These are phyloP conservation scores for Kryphioiulus occultus DNA, from an alignment of 2,888 invertebrate species.

Conservation along the genomic window DNA sequence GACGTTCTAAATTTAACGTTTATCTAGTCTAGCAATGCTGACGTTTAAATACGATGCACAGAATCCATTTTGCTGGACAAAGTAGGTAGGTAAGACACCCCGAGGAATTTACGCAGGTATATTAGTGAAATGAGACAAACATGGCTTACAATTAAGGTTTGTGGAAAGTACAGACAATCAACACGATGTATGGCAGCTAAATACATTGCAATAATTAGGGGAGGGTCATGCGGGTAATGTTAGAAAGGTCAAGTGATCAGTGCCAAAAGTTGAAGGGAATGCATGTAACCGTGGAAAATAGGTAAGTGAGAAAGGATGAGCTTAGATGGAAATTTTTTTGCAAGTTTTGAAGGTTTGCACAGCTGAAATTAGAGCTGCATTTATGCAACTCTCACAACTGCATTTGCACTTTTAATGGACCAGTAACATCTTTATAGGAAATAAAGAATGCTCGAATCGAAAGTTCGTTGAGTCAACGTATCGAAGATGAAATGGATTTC, in stretches of 20 bases:
- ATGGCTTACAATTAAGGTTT: neutral
- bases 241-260: conserved; percentile 10
- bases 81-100: neutral
- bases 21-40: neutral
- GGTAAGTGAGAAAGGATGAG: conserved; percentile 39
- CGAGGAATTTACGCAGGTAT: neutral
- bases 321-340: neutral
- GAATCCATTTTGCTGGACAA: neutral
- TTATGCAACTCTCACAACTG: neutral
- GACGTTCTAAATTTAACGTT: neutral
- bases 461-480: conserved; percentile 70
- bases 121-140: conserved; percentile 1
- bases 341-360: neutral
- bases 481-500: conserved; percentile 87
- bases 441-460: conserved; percentile 74
- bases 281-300: conserved; percentile 33
- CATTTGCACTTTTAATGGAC: neutral
- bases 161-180: neutral
- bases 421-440: conserved; percentile 66
- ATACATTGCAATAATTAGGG: neutral
- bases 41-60: conserved; percentile 18
- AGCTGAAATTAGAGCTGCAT: neutral
- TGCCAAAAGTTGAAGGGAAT: conserved; percentile 7
- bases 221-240: neutral
- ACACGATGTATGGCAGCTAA: neutral